Evolutionary conservation across 2,113 vertebrate species (phyloP), one percentile per base, ranked within the genome.

Genomic region (Prochilodus magdalenae): DNA sequence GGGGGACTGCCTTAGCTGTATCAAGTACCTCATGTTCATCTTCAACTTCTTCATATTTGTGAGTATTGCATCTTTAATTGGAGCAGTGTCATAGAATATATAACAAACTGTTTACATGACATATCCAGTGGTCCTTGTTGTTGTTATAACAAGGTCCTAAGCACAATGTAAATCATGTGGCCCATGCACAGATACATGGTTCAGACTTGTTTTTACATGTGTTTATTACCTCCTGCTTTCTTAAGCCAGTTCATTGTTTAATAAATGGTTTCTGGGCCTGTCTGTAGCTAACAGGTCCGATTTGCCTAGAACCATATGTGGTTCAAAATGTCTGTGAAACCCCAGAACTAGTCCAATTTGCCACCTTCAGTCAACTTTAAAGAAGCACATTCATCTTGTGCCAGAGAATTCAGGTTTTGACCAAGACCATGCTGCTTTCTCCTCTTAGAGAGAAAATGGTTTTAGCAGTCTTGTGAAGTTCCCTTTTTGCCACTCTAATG

Each of bases 1-100:
- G 89, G 95, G 96, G 2, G 96, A 97, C 90, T 97, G 96, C 78
- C 93, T 98, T 87, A 97, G 96, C 92, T 96, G 97, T 84, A 93
- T 98, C 92, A 98, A 97, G 89, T 97, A 97, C 75, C 93, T 98
- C 91, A 98, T 97, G 97, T 97, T 98, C 86, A 94, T 97, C 89
- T 97, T 98, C 92, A 98, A 98, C 91, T 97, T 98, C 92, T 95
- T 98, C 88, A 96, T 98, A 86, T 87, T 87, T 75, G 86, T 87
- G 26, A 87, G 86, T 84, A 47, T 33, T 24, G 63, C 2, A 26
- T 24, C 20, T n/a, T 70, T 44, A 44, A 24, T 44, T 10, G 22
- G 20, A 33, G 4, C 6, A 24, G 22, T 12, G 0, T 22, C 20
- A 33, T 3, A 15, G 26, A 15, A 30, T 22, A 36, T 22, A 16